phyloP scores from a whole-genome alignment of 2,113 vertebrate genomes.

The Catharus fuscescens region DNA sequence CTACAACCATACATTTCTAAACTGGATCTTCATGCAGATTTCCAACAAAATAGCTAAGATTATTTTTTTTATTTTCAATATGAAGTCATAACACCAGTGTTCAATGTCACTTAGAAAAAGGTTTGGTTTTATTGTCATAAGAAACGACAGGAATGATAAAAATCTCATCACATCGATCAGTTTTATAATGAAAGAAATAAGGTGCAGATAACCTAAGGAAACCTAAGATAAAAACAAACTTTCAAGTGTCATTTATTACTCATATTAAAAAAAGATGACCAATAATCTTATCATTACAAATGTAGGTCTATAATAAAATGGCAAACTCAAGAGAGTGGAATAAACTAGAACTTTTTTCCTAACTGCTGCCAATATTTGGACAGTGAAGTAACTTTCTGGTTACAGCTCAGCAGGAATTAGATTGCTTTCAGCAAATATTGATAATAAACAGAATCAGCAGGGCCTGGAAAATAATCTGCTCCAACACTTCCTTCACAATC shows the following conservation, averaged over 20 bases:
- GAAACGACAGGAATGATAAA: background rate
- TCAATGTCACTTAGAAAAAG: background rate
- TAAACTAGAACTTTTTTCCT: background rate
- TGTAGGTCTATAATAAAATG: background rate
- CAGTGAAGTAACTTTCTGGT: constrained; percentile 3
- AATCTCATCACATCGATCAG: background rate
- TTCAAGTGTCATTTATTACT: background rate
- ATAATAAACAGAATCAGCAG: constrained; percentile 26
- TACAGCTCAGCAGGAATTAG: background rate
- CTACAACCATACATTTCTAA: background rate
- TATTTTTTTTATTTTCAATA: background rate
- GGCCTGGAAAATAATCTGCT: background rate
- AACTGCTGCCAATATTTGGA: constrained; percentile 15
- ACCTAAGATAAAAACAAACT: background rate
- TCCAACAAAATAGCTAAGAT: background rate
- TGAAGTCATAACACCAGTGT: background rate
- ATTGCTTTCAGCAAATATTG: constrained; percentile 41
- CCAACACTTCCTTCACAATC: background rate
- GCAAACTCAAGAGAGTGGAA: background rate
- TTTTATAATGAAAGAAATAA: background rate
- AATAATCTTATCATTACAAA: background rate
- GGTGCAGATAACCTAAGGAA: background rate
- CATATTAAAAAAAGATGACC: background rate
- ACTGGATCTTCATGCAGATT: background rate
- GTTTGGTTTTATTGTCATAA: background rate